Evolutionary conservation across 2,113 vertebrate species (phyloP), one percentile per base, ranked within the genome.

Genomic region (Gyps fulvus): DNA sequence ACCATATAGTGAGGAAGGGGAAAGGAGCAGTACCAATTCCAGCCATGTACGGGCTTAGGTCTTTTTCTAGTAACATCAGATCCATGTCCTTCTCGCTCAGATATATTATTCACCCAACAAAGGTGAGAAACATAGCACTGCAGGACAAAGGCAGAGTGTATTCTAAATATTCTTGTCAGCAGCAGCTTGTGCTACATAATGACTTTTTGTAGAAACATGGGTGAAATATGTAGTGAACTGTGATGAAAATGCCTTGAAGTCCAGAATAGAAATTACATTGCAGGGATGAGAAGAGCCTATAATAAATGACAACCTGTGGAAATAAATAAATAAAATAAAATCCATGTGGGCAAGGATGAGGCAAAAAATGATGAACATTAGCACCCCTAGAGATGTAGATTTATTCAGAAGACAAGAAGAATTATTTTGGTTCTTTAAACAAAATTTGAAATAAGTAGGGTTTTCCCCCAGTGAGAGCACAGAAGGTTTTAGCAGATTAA

Each of bases 401-500:
- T 95, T 95, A 92, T 93, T 83, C 63, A 93, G 55, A 77, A 77
- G 38, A 89, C 49, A 84, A 61, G 36, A 91, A 90, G 36, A 91
- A 86, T 67, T 91, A 92, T 79, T 86, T 92, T 42, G 83, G 34
- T 62, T 65, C 61, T 88, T 83, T 63, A 83, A 92, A 73, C 5
- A 95, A 90, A 83, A 89, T 54, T 34, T 83, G 49, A 92, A 95
- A 42, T 62, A 92, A 91, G 42, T 62, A 89, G 32, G 12, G 29
- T 8, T 93, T 78, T 50, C 55, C 36, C 36, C 13, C 59, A 85
- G 36, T n/a, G 61, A 91, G 14, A 92, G 62, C 50, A 90, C 32
- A 59, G 59, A 82, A 82, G 80, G 57, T 85, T 93, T 94, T 89
- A 94, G 90, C 45, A 93, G 74, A 95, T 95, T 96, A 97, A 95